A percentile compares a stretch with the other conserved stretches of the same genome.
phyloP scores from a whole-genome alignment of 2,113 vertebrate genomes.

The Setophaga kirtlandii region DNA sequence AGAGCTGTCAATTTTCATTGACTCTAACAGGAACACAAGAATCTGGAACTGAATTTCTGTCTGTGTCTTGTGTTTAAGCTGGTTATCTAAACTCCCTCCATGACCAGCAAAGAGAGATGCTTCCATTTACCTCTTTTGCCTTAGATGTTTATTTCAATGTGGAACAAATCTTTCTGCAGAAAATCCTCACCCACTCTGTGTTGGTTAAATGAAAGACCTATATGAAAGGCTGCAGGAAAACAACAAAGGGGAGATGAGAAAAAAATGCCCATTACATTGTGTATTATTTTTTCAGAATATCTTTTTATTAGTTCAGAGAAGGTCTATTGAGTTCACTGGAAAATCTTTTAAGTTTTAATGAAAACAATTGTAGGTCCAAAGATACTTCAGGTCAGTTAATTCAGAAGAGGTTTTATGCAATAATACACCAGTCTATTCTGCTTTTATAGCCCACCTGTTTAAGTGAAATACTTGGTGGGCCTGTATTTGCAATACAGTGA shows the following conservation, averaged over 20 bases:
- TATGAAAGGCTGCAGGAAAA: background rate
- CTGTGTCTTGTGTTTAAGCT: background rate
- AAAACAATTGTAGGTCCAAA: background rate
- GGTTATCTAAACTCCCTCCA: background rate
- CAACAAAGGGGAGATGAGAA: background rate
- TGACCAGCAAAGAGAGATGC: background rate
- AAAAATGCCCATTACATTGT: background rate
- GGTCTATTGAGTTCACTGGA: background rate
- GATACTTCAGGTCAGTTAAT: background rate
- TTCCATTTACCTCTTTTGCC: background rate
- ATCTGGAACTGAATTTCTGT: background rate
- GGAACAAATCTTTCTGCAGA: background rate
- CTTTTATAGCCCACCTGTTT: background rate
- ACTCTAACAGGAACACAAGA: background rate
- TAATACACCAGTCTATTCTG: background rate
- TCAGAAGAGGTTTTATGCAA: background rate
- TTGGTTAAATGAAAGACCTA: background rate
- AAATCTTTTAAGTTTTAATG: background rate
- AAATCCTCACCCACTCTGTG: background rate
- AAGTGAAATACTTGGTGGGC: background rate
- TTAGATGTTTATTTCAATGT: background rate
- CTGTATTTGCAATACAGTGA: background rate
- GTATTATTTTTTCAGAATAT: background rate
- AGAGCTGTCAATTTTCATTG: background rate
- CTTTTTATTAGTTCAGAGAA: background rate